These are phyloP conservation scores for Pangasius larnaudii DNA, from an alignment of 2,797 vertebrate genomes.

Conservation along the genomic window DNA sequence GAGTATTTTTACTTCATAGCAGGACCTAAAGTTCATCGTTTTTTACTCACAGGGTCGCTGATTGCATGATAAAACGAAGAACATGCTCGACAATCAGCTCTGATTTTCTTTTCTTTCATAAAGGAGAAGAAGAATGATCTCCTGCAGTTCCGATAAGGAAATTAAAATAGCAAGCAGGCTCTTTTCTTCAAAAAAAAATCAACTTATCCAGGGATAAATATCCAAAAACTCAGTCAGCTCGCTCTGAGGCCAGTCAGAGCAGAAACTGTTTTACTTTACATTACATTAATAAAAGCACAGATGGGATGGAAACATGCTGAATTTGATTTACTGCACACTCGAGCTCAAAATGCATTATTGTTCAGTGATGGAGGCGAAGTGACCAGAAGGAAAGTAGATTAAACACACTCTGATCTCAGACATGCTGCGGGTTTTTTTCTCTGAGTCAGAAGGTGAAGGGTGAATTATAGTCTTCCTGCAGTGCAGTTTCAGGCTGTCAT, in stretches of 20 bases:
- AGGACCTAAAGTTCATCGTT: neutral
- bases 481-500: neutral
- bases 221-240: neutral
- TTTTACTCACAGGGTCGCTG: neutral
- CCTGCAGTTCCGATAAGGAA: neutral
- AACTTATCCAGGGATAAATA: neutral
- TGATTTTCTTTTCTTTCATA: neutral
- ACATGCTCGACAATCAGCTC: neutral
- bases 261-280: neutral
- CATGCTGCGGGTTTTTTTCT: neutral
- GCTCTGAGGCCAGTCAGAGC: neutral
- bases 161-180: neutral
- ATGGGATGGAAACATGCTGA: slow-evolving; percentile 3
- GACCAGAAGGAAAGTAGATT: neutral
- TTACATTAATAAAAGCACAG: slow-evolving; percentile 13
- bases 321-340: neutral
- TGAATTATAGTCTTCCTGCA: slow-evolving; percentile 18
- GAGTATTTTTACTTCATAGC: neutral
- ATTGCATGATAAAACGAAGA: neutral
- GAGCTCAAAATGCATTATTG: neutral
- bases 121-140: neutral
- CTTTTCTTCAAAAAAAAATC: neutral
- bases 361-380: neutral
- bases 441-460: neutral
- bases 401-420: neutral